Evolutionary conservation across 2,888 invertebrate genomes (phyloP), one percentile per base, ranked within the genome.

Genomic region (Caenorhabditis panamensis): DNA sequence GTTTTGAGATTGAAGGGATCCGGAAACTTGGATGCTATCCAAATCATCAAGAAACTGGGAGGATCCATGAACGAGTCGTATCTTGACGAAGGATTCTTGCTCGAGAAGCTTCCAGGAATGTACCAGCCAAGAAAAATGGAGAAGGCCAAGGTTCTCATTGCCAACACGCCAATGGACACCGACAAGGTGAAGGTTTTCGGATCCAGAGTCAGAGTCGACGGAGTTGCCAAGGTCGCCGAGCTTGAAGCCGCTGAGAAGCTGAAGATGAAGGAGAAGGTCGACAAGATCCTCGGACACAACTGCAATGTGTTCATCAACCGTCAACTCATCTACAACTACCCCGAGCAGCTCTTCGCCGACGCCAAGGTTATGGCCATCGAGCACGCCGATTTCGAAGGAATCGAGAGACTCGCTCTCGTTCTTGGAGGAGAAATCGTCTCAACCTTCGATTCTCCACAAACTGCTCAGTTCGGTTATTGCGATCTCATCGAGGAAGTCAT

Each of bases 81-180:
- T 92, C 93, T 99, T 54, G 99, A 99, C 93, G 93, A 93, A 90
- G 93, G 93, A 41, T 99, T 99, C 91, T 93, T 99, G 73, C 92
- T 99, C 84, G 96, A 98, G 92, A 99, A 99, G 91, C 96, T 96
- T 93, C 93, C 96, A 28, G 99, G 99, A 82, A 95, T 99, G 28
- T 96, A 97, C 93, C 99, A 99, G 92, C 99, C 99, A 0, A 96
- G 97, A 91, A 93, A 94, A 86, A 93, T 99, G 85, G 96, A 96
- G 91, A 97, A 99, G 91, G 97, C 97, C 1, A 95, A 94, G 91
- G 97, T 99, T 90, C 94, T 99, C 26, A 96, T 99, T 89, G 98
- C 98, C 13, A 99, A 99, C 92, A 99, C 99, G 11, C 96, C 99
- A 0, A 99, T 99, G 99, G 99, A 99, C 92, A 96, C 97, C 0